phyloP scores from a whole-genome alignment of 1,140 invertebrate species.

The Drosophila pectinifera region DNA sequence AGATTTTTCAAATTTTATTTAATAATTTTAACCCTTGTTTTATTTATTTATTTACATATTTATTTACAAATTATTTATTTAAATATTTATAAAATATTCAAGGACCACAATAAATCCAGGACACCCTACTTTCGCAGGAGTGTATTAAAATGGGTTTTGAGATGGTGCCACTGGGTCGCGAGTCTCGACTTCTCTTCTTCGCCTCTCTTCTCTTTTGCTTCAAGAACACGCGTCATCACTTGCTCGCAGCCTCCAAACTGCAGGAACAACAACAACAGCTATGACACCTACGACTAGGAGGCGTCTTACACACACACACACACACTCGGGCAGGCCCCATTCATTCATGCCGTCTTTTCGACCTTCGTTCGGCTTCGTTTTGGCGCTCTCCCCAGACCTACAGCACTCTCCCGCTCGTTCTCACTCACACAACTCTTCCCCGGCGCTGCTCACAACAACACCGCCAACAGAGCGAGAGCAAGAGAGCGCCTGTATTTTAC shows the following conservation, averaged over 20 bases:
- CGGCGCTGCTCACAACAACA: slow-evolving; percentile 1
- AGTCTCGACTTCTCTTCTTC: slow-evolving; percentile 35
- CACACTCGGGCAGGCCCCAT: slow-evolving; percentile 32
- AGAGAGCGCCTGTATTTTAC: slow-evolving; percentile 54
- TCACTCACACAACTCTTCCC: slow-evolving; percentile 16
- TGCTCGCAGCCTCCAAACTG: slow-evolving; percentile 51
- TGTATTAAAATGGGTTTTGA: slow-evolving; percentile 17
- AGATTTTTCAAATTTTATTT: not conserved
- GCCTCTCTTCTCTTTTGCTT: slow-evolving; percentile 10
- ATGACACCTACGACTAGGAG: slow-evolving; percentile 64
- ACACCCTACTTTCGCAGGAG: not conserved
- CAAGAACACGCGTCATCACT: slow-evolving; percentile 65
- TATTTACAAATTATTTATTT: too few relatives aligned
- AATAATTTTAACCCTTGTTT: not conserved
- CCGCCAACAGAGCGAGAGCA: too few relatives aligned
- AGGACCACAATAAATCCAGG: not conserved
- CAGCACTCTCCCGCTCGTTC: slow-evolving; percentile 19
- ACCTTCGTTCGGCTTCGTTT: slow-evolving; percentile 56
- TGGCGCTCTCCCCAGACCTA: slow-evolving; percentile 20
- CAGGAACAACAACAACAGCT: slow-evolving; percentile 48
- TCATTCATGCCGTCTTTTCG: slow-evolving; percentile 79
- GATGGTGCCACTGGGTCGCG: slow-evolving; percentile 72
- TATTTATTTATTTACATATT: too few relatives aligned
- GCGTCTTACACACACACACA: slow-evolving; percentile 40
- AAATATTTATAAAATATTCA: too few relatives aligned